These are phyloP conservation scores for Pheosia gnoma DNA, from an alignment of 2,888 invertebrate species.

Conservation along the genomic window DNA sequence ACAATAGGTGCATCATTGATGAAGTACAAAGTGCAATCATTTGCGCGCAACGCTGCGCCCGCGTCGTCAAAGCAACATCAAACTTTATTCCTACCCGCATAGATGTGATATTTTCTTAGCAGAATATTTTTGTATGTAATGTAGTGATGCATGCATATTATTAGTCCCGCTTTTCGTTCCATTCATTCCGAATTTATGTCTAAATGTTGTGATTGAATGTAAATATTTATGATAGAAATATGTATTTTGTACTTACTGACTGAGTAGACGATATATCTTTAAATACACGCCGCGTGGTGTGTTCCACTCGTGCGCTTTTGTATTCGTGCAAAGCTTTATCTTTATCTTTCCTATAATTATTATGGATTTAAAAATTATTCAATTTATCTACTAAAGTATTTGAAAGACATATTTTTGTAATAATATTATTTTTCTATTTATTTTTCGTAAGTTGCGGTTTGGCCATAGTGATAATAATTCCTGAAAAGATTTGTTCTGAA, in stretches of 20 bases:
- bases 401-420: slow-evolving; percentile 79
- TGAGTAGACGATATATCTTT: slow-evolving; percentile 43
- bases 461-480: slow-evolving; percentile 56
- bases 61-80: slow-evolving; percentile 18
- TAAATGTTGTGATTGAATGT: slow-evolving; percentile 64
- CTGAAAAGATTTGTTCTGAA: slow-evolving; percentile 63
- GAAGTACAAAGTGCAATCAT: not conserved
- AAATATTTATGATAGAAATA: slow-evolving; percentile 56
- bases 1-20: no score
- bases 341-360: slow-evolving; percentile 35
- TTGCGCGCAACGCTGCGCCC: slow-evolving; percentile 22
- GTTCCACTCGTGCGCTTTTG: slow-evolving; percentile 34
- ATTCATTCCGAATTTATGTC: slow-evolving; percentile 68
- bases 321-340: slow-evolving; percentile 32
- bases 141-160: slow-evolving; percentile 15
- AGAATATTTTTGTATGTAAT: slow-evolving; percentile 35
- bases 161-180: slow-evolving; percentile 36
- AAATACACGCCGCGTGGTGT: slow-evolving; percentile 25
- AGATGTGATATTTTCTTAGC: slow-evolving; percentile 30
- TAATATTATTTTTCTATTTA: slow-evolving; percentile 70
- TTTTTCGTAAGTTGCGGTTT: slow-evolving; percentile 55
- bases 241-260: slow-evolving; percentile 75
- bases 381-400: slow-evolving; percentile 39
- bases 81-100: slow-evolving; percentile 26
- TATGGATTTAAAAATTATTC: slow-evolving; percentile 27